Percentiles rank a stretch among this genome's conserved stretches.
Evolutionary conservation across 2,113 vertebrate species (phyloP).

Genomic region (Ranitomeya variabilis): DNA sequence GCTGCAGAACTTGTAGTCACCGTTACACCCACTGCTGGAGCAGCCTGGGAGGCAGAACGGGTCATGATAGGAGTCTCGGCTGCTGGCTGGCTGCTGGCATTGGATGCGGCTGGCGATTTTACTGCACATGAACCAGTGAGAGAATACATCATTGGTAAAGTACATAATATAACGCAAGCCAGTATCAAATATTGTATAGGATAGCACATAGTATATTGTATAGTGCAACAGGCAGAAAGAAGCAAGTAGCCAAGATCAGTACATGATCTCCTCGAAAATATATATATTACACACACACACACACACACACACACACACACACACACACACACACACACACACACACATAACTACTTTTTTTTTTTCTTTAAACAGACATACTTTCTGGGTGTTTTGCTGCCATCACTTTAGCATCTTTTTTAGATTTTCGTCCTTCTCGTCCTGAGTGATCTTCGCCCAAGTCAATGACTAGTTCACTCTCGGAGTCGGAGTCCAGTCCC

Average conservation of each 20-base stretch:
- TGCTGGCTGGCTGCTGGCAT: slow-evolving; percentile 72
- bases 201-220: background rate
- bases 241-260: too few species aligned
- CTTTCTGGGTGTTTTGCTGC: slow-evolving; percentile 81
- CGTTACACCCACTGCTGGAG: slow-evolving; percentile 71
- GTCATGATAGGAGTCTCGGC: slow-evolving; percentile 76
- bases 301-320: too few species aligned
- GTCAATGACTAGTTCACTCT: slow-evolving; percentile 96
- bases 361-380: slow-evolving; percentile 63
- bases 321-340: too few species aligned
- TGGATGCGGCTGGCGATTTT: slow-evolving; percentile 77
- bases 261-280: too few species aligned
- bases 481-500: slow-evolving; percentile 93
- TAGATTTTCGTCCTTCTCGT: slow-evolving; percentile 85
- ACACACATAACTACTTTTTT: too few species aligned
- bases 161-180: background rate
- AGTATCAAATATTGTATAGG: background rate
- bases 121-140: slow-evolving; percentile 65
- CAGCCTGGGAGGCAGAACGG: slow-evolving; percentile 75
- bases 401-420: slow-evolving; percentile 85
- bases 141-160: background rate
- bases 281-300: too few species aligned
- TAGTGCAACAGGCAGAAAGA: too few species aligned
- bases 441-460: slow-evolving; percentile 89
- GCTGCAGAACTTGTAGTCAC: slow-evolving; percentile 74